Evolutionary conservation across 2,113 vertebrate genomes (phyloP), one percentile per base, ranked within the genome.

Genomic region (Halcyon malimbica): DNA sequence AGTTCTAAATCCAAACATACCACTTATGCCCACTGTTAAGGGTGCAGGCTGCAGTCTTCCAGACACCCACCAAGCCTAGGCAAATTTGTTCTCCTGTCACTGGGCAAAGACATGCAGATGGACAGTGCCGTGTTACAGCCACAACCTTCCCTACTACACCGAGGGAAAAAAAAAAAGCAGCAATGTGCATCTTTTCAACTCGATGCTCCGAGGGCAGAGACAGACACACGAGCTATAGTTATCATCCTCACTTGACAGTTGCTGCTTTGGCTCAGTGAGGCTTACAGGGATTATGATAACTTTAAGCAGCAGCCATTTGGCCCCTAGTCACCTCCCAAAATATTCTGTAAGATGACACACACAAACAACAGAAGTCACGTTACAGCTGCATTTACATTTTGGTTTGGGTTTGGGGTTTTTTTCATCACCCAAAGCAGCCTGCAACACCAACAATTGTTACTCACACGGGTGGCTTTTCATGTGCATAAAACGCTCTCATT

Each of bases 291-390:
- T 96, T 97, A 96, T 73, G 87, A 83, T 85, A 94, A 96, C 83
- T 90, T 82, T 79, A 82, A 93, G 90, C 92, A 86, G 90, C 92
- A 95, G 90, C 74, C 83, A 0, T 74, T 89, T 96, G 96, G 91
- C 84, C 86, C 76, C 63, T 62, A 80, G 53, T 95, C 87, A 71
- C 95, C 91, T 94, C 96, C 95, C 78, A 97, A 97, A 97, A 97
- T 97, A 96, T 97, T 97, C 95, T 94, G 94, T 96, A 96, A 97
- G 87, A 95, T 0, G 80, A 96, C 91, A 97, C 94, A 94, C 79
- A 71, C 91, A 95, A 95, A 94, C 93, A 94, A 84, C 93, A 94
- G 37, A 95, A 97, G 89, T 91, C 86, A 90, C 68, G 93, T 95
- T 95, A 95, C 77, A 95, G 91, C 83, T 96, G 90, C 91, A 65